phyloP scores from a whole-genome alignment of 1,140 invertebrate genomes.

The Aethina tumida region DNA sequence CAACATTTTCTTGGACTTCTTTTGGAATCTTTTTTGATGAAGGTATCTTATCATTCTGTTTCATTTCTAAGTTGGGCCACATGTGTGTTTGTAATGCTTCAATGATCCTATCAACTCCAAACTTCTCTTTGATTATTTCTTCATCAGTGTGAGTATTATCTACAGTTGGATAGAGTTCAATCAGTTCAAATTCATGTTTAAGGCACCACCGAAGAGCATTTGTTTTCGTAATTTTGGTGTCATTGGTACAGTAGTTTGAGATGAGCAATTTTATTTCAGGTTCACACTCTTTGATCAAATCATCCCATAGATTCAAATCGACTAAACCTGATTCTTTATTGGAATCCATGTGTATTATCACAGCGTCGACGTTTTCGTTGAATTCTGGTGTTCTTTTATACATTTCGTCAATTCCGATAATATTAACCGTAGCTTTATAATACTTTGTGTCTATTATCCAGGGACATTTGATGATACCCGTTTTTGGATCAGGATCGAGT shows the following conservation, averaged over 20 bases:
- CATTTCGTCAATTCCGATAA: constrained; percentile 30
- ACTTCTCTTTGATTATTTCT: constrained; percentile 53
- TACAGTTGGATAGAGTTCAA: constrained; percentile 53
- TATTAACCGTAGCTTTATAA: constrained; percentile 34
- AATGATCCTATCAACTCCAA: constrained; percentile 60
- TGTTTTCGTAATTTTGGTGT: constrained; percentile 28
- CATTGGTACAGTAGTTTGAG: constrained; percentile 30
- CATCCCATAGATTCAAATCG: constrained; percentile 29
- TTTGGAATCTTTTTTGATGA: constrained; percentile 3
- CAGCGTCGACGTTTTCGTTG: constrained; percentile 30
- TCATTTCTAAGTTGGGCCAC: constrained; percentile 65
- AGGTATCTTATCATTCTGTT: constrained; percentile 39
- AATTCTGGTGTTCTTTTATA: constrained; percentile 23
- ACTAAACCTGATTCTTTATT: constrained; percentile 31
- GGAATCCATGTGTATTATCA: constrained; percentile 35
- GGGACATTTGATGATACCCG: constrained; percentile 19
- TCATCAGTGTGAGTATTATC: constrained; percentile 41
- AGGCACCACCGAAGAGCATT: constrained; percentile 35
- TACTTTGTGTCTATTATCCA: constrained; percentile 39
- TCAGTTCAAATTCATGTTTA: constrained; percentile 53
- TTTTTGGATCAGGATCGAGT: constrained; percentile 6
- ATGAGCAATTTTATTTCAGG: constrained; percentile 35
- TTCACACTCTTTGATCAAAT: constrained; percentile 27
- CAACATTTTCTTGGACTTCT: not conserved
- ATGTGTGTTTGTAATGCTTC: constrained; percentile 66